Conservation (phyloP, 2,888 invertebrate genomes). For the Mactromeris polynyma region DNA sequence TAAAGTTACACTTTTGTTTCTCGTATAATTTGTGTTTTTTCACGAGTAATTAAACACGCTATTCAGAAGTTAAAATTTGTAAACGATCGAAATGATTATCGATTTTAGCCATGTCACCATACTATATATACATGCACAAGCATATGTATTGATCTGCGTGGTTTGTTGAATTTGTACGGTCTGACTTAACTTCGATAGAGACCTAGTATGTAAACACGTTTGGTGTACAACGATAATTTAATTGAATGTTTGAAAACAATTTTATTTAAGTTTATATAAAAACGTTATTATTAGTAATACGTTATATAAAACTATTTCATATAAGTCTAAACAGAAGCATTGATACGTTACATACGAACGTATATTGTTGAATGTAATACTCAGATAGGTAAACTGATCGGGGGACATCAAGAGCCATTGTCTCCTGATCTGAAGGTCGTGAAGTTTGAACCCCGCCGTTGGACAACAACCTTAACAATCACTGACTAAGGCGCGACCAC, state of each 20-base stretch:
- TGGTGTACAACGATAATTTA: background rate
- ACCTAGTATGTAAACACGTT: background rate
- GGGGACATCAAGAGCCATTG: too few species aligned
- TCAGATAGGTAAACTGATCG: too few species aligned
- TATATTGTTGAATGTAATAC: too few species aligned
- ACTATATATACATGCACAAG: background rate
- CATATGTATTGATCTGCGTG: background rate
- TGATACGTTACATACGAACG: too few species aligned
- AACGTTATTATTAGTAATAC: too few species aligned
- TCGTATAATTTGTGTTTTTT: background rate
- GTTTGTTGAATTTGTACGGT: background rate
- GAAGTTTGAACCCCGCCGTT: too few species aligned
- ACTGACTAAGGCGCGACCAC: too few species aligned
- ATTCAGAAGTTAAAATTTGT: background rate
- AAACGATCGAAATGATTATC: slow-evolving; percentile 15
- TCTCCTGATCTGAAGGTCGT: too few species aligned
- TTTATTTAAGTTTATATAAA: too few species aligned
- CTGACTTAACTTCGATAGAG: background rate
- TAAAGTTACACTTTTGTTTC: slow-evolving; percentile 23
- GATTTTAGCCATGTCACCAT: background rate
- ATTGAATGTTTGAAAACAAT: background rate
- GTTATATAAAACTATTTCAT: too few species aligned
- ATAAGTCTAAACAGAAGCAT: too few species aligned
- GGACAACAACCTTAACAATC: too few species aligned
- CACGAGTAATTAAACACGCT: background rate